Evolutionary conservation across 2,888 invertebrate genomes (phyloP).

Genomic region (Cyclophora punctaria): DNA sequence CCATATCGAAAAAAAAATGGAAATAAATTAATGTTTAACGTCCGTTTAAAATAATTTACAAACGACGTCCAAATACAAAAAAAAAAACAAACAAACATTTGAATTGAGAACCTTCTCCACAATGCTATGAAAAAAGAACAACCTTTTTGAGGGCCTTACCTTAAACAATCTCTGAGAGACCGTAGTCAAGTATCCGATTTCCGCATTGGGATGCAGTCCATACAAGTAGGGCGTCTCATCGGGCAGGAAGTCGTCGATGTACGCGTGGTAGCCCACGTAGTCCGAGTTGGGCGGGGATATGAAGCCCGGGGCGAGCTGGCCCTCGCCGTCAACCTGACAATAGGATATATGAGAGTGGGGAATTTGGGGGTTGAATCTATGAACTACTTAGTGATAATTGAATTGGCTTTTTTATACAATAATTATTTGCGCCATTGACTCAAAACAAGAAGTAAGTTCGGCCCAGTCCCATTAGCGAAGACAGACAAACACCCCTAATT

Average conservation of each 20-base stretch:
- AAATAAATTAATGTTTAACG: too few species aligned
- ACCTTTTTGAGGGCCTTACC: constrained; percentile 23
- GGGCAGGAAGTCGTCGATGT: constrained; percentile 90
- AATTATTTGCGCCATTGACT: too few species aligned
- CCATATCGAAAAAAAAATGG: not conserved
- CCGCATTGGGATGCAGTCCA: constrained; percentile 95
- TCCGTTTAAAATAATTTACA: too few species aligned
- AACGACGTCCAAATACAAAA: too few species aligned
- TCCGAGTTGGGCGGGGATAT: constrained; percentile 91
- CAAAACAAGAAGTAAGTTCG: constrained; percentile 4
- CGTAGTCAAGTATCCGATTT: constrained; percentile 93
- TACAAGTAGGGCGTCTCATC: constrained; percentile 92
- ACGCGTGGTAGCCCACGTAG: constrained; percentile 89
- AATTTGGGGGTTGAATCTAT: too few species aligned
- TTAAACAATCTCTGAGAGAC: constrained; percentile 89
- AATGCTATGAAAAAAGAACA: too few species aligned
- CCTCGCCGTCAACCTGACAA: constrained; percentile 85
- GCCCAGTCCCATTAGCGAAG: not conserved
- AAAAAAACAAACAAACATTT: not conserved
- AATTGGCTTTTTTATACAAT: too few species aligned
- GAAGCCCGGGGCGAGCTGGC: constrained; percentile 88
- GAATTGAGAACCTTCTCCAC: too few species aligned
- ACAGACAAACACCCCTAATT: too few species aligned
- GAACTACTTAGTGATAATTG: too few species aligned
- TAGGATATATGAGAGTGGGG: not conserved